phyloP scores from a whole-genome alignment of 2,888 invertebrate species.

The Drosophila ustulata region DNA sequence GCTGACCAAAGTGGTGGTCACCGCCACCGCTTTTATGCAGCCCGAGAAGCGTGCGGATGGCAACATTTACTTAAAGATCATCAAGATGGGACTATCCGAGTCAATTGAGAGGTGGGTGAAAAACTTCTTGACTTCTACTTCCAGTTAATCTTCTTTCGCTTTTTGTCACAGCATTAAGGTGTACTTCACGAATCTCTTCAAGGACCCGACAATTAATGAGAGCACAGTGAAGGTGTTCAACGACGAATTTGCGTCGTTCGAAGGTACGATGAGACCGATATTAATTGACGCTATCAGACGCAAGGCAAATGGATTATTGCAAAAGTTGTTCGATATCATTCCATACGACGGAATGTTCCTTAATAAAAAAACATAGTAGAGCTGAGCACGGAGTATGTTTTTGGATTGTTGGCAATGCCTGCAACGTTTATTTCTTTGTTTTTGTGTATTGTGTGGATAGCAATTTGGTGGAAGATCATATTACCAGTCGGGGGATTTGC shows the following conservation, averaged over 20 bases:
- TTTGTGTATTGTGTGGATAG: slow-evolving; percentile 1
- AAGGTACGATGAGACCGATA: slow-evolving; percentile 5
- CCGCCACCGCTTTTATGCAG: not conserved
- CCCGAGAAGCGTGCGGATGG: slow-evolving; percentile 17
- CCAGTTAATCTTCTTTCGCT: not conserved
- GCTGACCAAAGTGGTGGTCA: not conserved
- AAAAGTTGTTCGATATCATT: slow-evolving; percentile 16
- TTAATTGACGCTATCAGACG: not conserved
- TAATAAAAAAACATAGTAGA: not conserved
- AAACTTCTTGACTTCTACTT: not conserved
- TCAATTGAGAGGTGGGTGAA: slow-evolving; percentile 2
- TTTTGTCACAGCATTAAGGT: not conserved
- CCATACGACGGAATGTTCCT: slow-evolving; percentile 6
- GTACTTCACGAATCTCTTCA: slow-evolving; percentile 10
- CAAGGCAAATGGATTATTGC: not conserved
- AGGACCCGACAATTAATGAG: slow-evolving; percentile 5
- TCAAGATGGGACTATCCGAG: not conserved
- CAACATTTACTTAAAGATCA: slow-evolving; percentile 12
- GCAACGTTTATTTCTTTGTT: slow-evolving; percentile 23
- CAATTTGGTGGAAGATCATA: not conserved
- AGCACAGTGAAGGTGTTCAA: slow-evolving; percentile 29
- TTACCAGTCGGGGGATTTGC: slow-evolving; percentile 1
- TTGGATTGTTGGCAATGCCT: not conserved
- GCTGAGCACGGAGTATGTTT: not conserved
- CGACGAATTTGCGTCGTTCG: slow-evolving; percentile 6